Evolutionary conservation across 1,140 invertebrate species (phyloP), one percentile per base, ranked within the genome.

Genomic region (Limonius californicus): DNA sequence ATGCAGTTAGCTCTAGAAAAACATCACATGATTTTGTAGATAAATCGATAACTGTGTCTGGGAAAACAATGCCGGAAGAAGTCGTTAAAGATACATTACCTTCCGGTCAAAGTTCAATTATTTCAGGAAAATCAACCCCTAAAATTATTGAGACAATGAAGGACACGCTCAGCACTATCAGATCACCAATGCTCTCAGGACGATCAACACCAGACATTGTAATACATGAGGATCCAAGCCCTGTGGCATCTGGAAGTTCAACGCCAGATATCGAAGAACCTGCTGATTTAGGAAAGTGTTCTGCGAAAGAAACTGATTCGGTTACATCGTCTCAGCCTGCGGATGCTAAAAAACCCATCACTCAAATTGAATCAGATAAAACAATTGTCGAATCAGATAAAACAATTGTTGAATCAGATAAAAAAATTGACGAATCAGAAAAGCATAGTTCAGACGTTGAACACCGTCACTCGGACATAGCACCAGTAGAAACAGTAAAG

Each of bases 311-410:
- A 12, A 27, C 43, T 32, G n/a, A n/a, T n/a, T n/a, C n/a, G n/a
- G n/a, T n/a, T n/a, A n/a, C n/a, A n/a, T n/a, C n/a, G n/a, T n/a
- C n/a, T n/a, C n/a, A n/a, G n/a, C n/a, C n/a, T n/a, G n/a, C n/a
- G n/a, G n/a, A n/a, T n/a, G n/a, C n/a, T n/a, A n/a, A n/a, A 32
- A 27, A 35, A 12, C 55, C 12, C 23, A 8, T 27, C 7, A 30
- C 32, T 23, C 27, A n/a, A 57, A 57, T 39, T 21, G 6, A n/a
- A 59, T 19, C 9, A 9, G 20, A 54, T 4, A 21, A 18, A 54
- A 19, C 16, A 19, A 18, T 18, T 21, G n/a, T n/a, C n/a, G n/a
- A n/a, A n/a, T 61, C 65, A 19, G 62, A 43, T 1, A 67, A 61
- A 58, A 42, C 18, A 0, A 57, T 57, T 4, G 23, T 54, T 16